Evolutionary conservation across 2,888 invertebrate species (phyloP), one percentile per base, ranked within the genome.

Genomic region (Laspeyria flexula): DNA sequence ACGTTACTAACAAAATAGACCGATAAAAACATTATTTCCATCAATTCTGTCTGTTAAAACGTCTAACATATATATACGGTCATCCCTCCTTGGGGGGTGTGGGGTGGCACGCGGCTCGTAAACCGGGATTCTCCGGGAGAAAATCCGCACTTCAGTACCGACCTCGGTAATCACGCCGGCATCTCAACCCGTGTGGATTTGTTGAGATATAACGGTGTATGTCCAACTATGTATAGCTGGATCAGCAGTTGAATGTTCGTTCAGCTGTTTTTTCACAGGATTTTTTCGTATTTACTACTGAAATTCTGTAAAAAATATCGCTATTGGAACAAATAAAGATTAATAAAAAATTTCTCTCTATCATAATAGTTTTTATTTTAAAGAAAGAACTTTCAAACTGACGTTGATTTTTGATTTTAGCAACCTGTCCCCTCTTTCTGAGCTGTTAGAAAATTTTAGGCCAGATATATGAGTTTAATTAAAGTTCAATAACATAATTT

Each of bases 71-170:
- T 74, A 77, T 77, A 68, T 64, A 66, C 75, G 79, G 79, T 77
- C 80, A 78, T 71, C 73, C 78, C 78, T 65, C 79, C 75, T 71
- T 56, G 46, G 56, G 60, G 60, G 61, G 56, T 56, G 72, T 55
- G 71, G 67, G 68, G 69, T 65, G 80, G 80, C 68, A 73, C 65
- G 79, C 75, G 78, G 84, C 76, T 88, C 88, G 85, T 88, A 88
- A 89, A 89, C 82, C 79, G 82, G 87, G 87, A 88, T 86, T 89
- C 88, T 78, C 79, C 60, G 70, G 66, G 81, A 73, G 81, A 83
- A 88, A 88, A 89, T 88, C 88, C 88, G 79, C 86, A 88, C 86
- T 86, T 86, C 88, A 85, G 86, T 83, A 84, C 78, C 79, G 79
- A 75, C 75, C 81, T 72, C 83, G 78, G 82, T 89, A 89, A 89